Base-by-base conservation (phyloP, 1,140 invertebrate genomes). In the Archegozetes longisetosus region DNA sequence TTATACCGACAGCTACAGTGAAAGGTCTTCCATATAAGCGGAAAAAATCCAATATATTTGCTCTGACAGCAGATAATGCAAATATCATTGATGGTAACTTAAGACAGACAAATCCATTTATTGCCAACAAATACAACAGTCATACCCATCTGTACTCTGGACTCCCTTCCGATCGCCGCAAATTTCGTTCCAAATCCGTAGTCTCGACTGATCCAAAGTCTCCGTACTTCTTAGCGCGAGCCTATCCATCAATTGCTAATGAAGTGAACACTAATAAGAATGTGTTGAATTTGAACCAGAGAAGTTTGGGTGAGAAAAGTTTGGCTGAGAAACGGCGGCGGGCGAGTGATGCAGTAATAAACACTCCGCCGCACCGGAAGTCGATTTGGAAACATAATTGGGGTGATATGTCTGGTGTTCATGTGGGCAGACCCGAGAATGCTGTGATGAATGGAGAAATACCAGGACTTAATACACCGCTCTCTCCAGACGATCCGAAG, bases 401-500 rank as follows among this genome's bases (percentile, higher is more conserved):
- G 62, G 53, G 62, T 60, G 24, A 57, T 55, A n/a, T 63, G 62
- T 40, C 56, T 63, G 14, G 58, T 55, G 9, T 50, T 52, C 1
- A 60, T 60, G 27, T 53, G 17, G 0, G 9, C 17, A 2, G 51
- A 26, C 17, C 51, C n/a, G 26, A 53, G 13, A 53, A 24, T 55
- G 61, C 14, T 48, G 55, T 40, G 32, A 6, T 17, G 17, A 65
- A 62, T 40, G 60, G 62, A n/a, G 64, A 59, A 14, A 61, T 66
- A 6, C 63, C 58, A 12, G 64, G 64, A 2, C 27, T 66, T 17
- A 59, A 59, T 32, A 59, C 23, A 49, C 61, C 64, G n/a, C 28
- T 66, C 12, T 61, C 62, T 1, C 61, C 62, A 2, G 61, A 66
- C 40, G 62, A 66, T 51, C 64, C 64, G 17, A 62, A 59, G 14